Percentiles rank a stretch among this genome's conserved stretches.
phyloP scores from a whole-genome alignment of 2,113 vertebrate species.

The Pelodiscus sinensis region DNA sequence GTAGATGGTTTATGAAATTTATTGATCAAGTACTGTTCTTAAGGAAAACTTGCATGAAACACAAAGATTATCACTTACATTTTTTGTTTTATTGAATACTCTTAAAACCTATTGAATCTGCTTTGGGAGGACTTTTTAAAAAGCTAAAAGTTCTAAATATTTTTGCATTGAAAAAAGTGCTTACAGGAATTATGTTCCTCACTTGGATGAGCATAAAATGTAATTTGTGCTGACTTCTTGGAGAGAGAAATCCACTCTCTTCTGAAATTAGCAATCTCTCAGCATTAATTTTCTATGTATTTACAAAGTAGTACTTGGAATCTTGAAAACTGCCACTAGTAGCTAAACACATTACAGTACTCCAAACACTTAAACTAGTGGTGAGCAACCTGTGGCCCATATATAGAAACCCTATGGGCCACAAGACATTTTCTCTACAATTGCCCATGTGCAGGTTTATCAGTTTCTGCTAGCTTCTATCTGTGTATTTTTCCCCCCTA shows the following conservation, averaged over 20 bases:
- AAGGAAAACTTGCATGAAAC: not conserved
- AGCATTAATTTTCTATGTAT: not conserved
- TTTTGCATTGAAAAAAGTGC: not conserved
- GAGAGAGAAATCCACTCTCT: not conserved
- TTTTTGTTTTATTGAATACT: not conserved
- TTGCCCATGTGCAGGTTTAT: too few relatives aligned
- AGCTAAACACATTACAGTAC: too few relatives aligned
- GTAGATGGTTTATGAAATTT: not conserved
- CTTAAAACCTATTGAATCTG: not conserved
- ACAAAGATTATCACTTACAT: not conserved
- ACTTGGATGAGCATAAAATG: not conserved
- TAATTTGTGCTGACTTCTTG: not conserved
- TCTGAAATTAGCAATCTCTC: not conserved
- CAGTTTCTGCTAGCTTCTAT: too few relatives aligned
- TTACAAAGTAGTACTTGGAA: not conserved
- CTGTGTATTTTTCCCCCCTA: too few relatives aligned
- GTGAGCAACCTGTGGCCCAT: too few relatives aligned
- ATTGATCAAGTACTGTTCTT: not conserved
- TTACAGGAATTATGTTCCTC: not conserved
- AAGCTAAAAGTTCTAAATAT: not conserved
- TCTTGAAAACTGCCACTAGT: too few relatives aligned
- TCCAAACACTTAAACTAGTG: too few relatives aligned
- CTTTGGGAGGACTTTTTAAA: not conserved
- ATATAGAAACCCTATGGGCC: too few relatives aligned
- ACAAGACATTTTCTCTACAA: too few relatives aligned